Evolutionary conservation across 2,888 invertebrate genomes (phyloP).

Genomic region (Sphaeridia pumilis): DNA sequence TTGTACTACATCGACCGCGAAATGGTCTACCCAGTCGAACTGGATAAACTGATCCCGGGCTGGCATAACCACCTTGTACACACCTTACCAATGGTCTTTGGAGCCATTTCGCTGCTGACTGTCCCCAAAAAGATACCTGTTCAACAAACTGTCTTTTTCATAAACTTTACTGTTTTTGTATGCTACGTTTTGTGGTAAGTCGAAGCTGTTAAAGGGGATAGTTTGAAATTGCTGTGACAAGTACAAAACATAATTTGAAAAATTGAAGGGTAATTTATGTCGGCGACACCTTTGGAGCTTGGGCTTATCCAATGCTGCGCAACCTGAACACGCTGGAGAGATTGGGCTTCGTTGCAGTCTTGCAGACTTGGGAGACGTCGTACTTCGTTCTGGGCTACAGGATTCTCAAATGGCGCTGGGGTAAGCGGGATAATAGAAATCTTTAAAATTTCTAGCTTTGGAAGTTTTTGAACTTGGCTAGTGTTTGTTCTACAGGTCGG

Average conservation of each 20-base stretch:
- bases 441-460: no score
- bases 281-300: neutral
- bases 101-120: neutral
- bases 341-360: neutral
- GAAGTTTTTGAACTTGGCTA: no score
- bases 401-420: neutral
- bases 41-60: neutral
- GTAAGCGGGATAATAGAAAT: no score
- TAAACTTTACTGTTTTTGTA: neutral
- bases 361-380: neutral
- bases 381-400: neutral
- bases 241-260: neutral
- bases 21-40: neutral
- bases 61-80: neutral
- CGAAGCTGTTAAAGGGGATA: no score
- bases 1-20: neutral
- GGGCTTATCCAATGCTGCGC: neutral
- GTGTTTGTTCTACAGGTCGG: no score
- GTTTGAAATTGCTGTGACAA: no score
- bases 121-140: neutral
- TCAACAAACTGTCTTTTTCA: neutral
- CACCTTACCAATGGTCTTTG: neutral
- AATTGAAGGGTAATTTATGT: neutral
- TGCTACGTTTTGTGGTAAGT: neutral
- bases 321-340: neutral